Conservation (phyloP, 23 tunicate species). For the Phallusia fumigata region DNA sequence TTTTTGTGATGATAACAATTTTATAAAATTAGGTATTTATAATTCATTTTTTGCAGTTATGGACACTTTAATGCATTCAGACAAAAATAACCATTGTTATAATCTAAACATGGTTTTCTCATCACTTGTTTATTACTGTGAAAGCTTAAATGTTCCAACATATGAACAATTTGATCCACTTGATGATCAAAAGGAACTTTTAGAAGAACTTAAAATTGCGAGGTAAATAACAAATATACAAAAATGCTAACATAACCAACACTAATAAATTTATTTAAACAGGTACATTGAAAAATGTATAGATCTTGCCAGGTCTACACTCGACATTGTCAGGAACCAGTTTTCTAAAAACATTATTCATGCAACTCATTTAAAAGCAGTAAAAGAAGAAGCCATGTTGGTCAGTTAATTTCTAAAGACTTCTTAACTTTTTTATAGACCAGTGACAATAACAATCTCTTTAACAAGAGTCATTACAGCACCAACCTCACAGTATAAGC, state of each 20-base stretch:
- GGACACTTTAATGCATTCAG: constrained; percentile 2
- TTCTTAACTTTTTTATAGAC: too few relatives aligned
- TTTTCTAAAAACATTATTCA: constrained; percentile 14
- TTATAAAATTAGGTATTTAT: neutral
- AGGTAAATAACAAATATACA: constrained; percentile 1
- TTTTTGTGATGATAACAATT: neutral
- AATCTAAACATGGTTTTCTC: constrained; percentile 46
- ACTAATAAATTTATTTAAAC: neutral
- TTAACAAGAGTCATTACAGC: too few relatives aligned
- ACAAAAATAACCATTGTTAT: constrained; percentile 15
- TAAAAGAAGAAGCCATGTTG: constrained; percentile 13
- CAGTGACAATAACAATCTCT: too few relatives aligned
- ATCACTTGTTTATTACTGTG: constrained; percentile 47
- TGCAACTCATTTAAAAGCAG: constrained; percentile 13
- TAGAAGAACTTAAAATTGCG: constrained; percentile 35
- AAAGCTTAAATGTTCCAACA: constrained; percentile 58
- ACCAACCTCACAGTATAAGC: too few relatives aligned
- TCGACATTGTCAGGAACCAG: neutral
- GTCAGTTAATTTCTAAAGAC: constrained; percentile 2
- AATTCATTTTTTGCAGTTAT: constrained; percentile 18
- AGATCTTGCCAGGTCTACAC: neutral
- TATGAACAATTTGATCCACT: constrained; percentile 40
- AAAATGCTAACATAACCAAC: neutral
- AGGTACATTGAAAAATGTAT: constrained; percentile 16
- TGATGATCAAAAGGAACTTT: constrained; percentile 5